Conservation (phyloP, 1,140 invertebrate genomes). For the Drosophila leontia region DNA sequence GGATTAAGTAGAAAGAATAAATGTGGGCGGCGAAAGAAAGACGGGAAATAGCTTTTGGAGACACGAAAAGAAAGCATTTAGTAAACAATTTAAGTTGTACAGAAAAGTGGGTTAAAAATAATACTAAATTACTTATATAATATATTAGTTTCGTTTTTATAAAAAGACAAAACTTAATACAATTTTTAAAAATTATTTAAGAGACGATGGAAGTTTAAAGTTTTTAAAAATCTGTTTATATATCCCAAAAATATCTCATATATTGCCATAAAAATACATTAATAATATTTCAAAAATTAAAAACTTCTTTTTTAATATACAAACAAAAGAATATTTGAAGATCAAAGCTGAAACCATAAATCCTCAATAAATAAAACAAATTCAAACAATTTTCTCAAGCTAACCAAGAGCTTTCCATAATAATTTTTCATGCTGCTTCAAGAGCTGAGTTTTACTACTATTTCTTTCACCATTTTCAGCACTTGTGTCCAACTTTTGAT, state of each 20-base stretch:
- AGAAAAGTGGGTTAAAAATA: neutral
- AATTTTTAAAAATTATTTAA: no score
- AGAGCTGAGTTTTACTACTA: conserved; percentile 1
- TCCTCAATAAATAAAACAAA: neutral
- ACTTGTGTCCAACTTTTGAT: conserved; percentile 16
- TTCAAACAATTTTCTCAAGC: neutral
- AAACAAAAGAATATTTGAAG: neutral
- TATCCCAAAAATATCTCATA: neutral
- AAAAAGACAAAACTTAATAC: no score
- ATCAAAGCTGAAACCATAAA: neutral
- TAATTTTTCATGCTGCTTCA: neutral
- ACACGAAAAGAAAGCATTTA: neutral
- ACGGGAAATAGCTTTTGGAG: no score
- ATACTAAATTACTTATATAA: no score
- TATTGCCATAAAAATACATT: no score
- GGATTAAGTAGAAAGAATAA: conserved; percentile 10
- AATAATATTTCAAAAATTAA: neutral
- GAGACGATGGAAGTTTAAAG: no score
- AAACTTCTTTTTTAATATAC: neutral
- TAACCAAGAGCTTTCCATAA: neutral
- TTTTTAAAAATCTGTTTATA: no score
- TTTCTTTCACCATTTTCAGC: neutral
- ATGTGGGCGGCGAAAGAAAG: neutral
- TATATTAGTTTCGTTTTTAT: no score
- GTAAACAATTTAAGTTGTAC: neutral